Conservation (phyloP, 2,113 vertebrate genomes). For the Tenebrosternarchus preto region DNA sequence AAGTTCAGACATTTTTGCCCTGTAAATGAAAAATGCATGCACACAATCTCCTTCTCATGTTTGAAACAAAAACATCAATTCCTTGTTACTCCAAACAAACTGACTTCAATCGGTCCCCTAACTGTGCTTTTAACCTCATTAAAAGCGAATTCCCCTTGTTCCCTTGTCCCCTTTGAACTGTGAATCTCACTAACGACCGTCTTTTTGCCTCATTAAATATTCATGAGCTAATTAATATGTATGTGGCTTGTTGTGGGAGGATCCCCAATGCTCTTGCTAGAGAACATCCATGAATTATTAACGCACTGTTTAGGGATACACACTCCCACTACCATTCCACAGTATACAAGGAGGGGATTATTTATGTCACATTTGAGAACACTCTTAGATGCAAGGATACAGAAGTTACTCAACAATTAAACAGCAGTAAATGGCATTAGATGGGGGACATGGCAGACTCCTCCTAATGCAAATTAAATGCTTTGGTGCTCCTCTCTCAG, state of each 20-base stretch:
- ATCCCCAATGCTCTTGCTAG: slow-evolving; percentile 56
- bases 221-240: slow-evolving; percentile 73
- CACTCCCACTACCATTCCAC: background rate
- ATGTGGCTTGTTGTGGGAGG: slow-evolving; percentile 63
- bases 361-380: slow-evolving; percentile 34
- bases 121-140: slow-evolving; percentile 65
- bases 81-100: slow-evolving; percentile 15
- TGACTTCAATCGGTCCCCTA: slow-evolving; percentile 49
- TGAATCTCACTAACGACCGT: slow-evolving; percentile 62
- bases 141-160: slow-evolving; percentile 40
- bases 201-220: slow-evolving; percentile 70
- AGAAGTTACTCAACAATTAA: slow-evolving; percentile 42
- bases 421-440: slow-evolving; percentile 11
- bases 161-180: slow-evolving; percentile 53
- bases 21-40: background rate
- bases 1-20: background rate
- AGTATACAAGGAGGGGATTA: slow-evolving; percentile 26
- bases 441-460: slow-evolving; percentile 12
- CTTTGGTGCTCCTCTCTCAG: background rate
- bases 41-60: too few species aligned
- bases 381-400: background rate
- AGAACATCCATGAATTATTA: slow-evolving; percentile 68
- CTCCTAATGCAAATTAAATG: slow-evolving; percentile 15
- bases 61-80: background rate
- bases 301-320: slow-evolving; percentile 44